Conservation (phyloP, 92 coral and sea anemone species). For the Phenganax subtilis region DNA sequence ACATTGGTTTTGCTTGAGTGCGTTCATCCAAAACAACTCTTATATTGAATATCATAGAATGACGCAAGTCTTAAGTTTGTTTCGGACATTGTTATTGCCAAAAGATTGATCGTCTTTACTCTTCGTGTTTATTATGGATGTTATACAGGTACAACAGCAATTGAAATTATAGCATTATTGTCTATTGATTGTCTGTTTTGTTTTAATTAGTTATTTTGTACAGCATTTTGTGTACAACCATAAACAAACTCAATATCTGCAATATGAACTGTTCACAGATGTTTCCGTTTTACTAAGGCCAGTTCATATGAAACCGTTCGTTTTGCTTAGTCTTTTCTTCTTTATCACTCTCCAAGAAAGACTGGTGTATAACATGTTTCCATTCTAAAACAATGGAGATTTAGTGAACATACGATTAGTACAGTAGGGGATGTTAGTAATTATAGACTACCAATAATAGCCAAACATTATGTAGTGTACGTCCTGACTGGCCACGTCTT, state of each 20-base stretch:
- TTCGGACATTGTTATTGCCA: background rate
- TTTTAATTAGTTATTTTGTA: background rate
- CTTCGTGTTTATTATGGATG: slow-evolving; percentile 2
- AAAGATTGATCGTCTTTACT: background rate
- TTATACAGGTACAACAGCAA: background rate
- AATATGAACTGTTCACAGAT: background rate
- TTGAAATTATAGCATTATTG: too few species aligned
- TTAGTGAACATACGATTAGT: too few species aligned
- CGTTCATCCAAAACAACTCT: background rate
- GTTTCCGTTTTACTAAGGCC: background rate
- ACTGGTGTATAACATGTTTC: background rate
- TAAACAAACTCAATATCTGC: background rate
- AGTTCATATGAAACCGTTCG: background rate
- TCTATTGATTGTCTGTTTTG: background rate
- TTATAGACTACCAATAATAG: too few species aligned
- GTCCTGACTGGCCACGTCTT: too few species aligned
- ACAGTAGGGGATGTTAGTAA: too few species aligned
- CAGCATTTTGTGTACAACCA: background rate
- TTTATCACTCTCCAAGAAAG: background rate
- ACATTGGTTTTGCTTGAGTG: slow-evolving; percentile 11
- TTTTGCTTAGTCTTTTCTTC: background rate
- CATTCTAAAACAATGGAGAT: background rate
- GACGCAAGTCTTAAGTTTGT: background rate
- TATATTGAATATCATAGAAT: background rate
- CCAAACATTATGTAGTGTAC: too few species aligned